Base-by-base conservation (phyloP, 2,797 vertebrate genomes). In the Falco berigora region DNA sequence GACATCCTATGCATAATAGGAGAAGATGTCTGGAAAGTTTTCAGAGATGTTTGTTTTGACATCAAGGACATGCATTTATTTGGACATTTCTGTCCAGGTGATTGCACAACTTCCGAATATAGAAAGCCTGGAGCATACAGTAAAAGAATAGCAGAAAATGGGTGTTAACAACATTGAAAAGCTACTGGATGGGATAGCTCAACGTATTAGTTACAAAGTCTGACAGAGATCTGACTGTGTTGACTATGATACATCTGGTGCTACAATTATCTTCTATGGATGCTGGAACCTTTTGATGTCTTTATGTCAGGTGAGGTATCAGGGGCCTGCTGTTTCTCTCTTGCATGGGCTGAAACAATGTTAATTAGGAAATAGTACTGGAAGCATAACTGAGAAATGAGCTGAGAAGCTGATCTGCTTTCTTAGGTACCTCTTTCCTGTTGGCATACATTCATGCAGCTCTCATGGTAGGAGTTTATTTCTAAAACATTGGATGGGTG, bases 1-100 rank as follows among this genome's bases (percentile, higher is more conserved):
- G 25, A 47, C 0, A 1, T 66, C 14, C 7, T 47, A 1, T 1
- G 13, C 13, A 16, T 56, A 61, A 61, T 7, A 76, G 15, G 13
- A 58, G 23, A 82, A 82, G 24, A 61, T 76, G 36, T 15, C 50
- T 93, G 50, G 21, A n/a, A 73, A 82, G 7, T 68, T 76, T 90
- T 76, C 20, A 42, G 86, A 88, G 15, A 34, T 22, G 6, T 53
- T 74, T 71, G 18, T 78, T 78, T 79, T 58, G 9, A 9, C 38
- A 73, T 88, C 63, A 77, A 74, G 32, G 46, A 22, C 7, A 24
- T 34, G 5, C 13, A 32, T 83, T 50, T 64, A n/a, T 75, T 85
- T 92, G 24, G 19, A 56, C 17, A 28, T 12, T 56, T 75, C n/a
- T 61, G 4, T 42, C 59, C 27, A 61, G 27, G 17, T 53, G 14